Evolutionary conservation across 2,888 invertebrate genomes (phyloP).

Genomic region (Nomada ferruginata): DNA sequence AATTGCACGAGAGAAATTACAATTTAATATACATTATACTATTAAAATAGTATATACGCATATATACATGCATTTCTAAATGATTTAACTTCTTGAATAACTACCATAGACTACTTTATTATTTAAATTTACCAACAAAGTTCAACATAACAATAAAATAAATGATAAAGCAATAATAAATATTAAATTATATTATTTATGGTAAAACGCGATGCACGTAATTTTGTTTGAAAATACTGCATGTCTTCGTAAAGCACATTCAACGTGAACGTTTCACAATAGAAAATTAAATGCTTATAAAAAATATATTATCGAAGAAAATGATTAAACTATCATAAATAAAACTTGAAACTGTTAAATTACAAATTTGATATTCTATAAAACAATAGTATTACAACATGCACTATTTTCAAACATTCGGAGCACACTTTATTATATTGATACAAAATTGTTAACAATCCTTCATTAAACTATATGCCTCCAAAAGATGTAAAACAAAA

Average conservation of each 20-base stretch:
- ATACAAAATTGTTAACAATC: slow-evolving; percentile 16
- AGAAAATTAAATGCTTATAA: not conserved
- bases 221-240: slow-evolving; percentile 48
- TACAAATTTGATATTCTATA: not conserved
- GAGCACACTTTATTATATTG: slow-evolving; percentile 19
- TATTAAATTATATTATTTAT: slow-evolving; percentile 35
- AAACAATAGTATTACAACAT: slow-evolving; percentile 23
- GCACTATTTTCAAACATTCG: slow-evolving; percentile 41
- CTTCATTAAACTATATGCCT: slow-evolving; percentile 13
- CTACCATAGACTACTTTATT: slow-evolving; percentile 22
- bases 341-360: not conserved
- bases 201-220: slow-evolving; percentile 29
- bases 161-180: slow-evolving; percentile 50
- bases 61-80: slow-evolving; percentile 35
- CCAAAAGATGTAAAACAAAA: slow-evolving; percentile 17
- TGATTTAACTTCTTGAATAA: not conserved
- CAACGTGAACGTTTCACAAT: not conserved
- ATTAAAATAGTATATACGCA: not conserved
- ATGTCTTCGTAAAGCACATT: slow-evolving; percentile 13
- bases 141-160: slow-evolving; percentile 43
- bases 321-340: not conserved
- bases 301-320: not conserved
- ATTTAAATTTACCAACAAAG: slow-evolving; percentile 28
- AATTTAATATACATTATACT: not conserved
- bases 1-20: not conserved